Percentiles rank a stretch among this genome's conserved stretches.
phyloP scores from a whole-genome alignment of 2,888 invertebrate species.

The Orthosia incerta region DNA sequence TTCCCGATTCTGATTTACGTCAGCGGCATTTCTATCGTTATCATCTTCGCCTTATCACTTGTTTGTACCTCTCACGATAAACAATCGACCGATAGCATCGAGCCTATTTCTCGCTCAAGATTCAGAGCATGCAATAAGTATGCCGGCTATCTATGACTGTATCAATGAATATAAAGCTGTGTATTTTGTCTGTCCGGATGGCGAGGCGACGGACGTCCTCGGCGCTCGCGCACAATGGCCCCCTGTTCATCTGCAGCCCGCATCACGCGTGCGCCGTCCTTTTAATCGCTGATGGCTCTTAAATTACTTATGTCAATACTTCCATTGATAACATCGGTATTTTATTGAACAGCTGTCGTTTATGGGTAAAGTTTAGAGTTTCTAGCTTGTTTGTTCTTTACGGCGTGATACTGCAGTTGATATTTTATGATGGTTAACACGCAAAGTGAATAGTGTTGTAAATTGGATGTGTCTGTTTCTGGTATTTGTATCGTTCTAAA shows the following conservation, averaged over 20 bases:
- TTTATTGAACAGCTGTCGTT: conserved; percentile 55
- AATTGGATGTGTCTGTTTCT: background rate
- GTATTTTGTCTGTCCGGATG: conserved; percentile 67
- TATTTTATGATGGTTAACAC: background rate
- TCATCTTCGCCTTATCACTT: conserved; percentile 29
- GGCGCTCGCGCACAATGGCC: conserved; percentile 74
- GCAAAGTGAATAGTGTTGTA: background rate
- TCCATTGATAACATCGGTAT: conserved; percentile 51
- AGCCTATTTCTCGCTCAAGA: conserved; percentile 24
- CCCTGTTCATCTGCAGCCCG: conserved; percentile 81
- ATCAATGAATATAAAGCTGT: conserved; percentile 62
- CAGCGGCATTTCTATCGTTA: conserved; percentile 16
- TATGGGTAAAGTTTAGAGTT: conserved; percentile 29
- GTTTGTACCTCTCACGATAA: conserved; percentile 53
- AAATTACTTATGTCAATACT: conserved; percentile 72
- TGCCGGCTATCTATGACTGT: conserved; percentile 51
- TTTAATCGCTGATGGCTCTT: conserved; percentile 79
- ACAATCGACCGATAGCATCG: conserved; percentile 33
- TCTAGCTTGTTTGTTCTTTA: conserved; percentile 3
- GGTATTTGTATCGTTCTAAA: background rate
- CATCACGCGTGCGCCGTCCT: conserved; percentile 80
- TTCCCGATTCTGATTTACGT: conserved; percentile 24
- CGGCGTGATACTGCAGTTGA: background rate
- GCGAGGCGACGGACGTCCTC: conserved; percentile 63
- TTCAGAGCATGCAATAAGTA: conserved; percentile 44